These are phyloP conservation scores for Acanthiza pusilla DNA, from an alignment of 2,797 vertebrate genomes.

Conservation along the genomic window DNA sequence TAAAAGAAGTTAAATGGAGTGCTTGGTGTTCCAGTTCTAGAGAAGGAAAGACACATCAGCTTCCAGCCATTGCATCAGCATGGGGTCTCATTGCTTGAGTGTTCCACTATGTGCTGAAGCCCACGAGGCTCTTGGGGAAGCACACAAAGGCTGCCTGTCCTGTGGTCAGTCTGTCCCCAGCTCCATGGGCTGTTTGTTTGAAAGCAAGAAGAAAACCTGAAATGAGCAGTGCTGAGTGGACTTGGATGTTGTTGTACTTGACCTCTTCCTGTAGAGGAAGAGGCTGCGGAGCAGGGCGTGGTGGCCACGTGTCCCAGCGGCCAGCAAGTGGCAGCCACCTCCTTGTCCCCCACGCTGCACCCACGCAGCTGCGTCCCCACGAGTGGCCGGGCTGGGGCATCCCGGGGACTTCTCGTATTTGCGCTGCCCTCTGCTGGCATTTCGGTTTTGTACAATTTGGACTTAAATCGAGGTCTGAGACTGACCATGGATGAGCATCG, in stretches of 20 bases:
- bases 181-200: accelerated
- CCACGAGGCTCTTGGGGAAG: accelerated
- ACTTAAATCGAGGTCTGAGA: not conserved
- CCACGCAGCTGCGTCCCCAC: not conserved
- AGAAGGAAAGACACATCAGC: not conserved
- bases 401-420: not conserved
- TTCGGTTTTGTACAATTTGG: not conserved
- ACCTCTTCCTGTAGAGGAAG: accelerated
- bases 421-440: slow-evolving; percentile 42
- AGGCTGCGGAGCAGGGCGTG: accelerated
- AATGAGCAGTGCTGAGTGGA: accelerated
- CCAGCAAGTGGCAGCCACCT: accelerated
- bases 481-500: accelerated
- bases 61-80: not conserved
- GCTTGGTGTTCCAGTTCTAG: not conserved
- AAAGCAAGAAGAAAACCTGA: not conserved
- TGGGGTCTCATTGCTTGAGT: accelerated
- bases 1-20: not conserved
- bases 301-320: accelerated
- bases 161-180: accelerated
- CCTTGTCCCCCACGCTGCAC: accelerated
- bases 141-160: not conserved
- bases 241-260: not conserved
- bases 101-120: accelerated
- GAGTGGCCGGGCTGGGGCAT: not conserved